Base-by-base conservation (phyloP, 1,140 invertebrate species). In the Armadillidium nasatum region DNA sequence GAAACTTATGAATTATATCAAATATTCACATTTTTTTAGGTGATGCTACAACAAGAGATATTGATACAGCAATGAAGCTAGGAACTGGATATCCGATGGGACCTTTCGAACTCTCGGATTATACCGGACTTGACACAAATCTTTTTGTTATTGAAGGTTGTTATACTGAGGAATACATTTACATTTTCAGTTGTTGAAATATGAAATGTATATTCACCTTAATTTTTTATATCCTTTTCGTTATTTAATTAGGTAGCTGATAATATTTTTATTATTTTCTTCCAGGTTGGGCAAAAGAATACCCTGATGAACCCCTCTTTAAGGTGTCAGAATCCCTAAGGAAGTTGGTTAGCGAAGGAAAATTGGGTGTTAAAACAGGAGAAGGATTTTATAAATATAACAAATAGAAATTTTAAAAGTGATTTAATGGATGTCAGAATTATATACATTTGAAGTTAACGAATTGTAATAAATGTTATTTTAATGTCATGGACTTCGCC, bases 341-440 rank as follows among this genome's bases (percentile, higher is more conserved):
- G 76, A 91, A 93, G 83, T 82, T 95, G 73, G 92, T 96, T 3
- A 82, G 85, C 11, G 90, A 94, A 83, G 92, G 92, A 44, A 95
- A 94, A 86, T 84, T 94, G 0, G 94, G 94, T 7, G 85, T 89
- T 2, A 96, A 96, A 84, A 85, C 89, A 69, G 94, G 94, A 0
- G 91, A 95, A 87, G 94, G 94, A 50, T 94, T 94, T 83, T 95
- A 95, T 83, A 90, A 90, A 80, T 93, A 95, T 84, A 83, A 85
- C 33, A 87, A 87, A 81, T 82, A 84, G 19, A 60, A 60, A 15
- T 3, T 3, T 1, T 33, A 33, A 33, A 33, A 33, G 6, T 33
- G 33, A 33, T 33, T 33, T 33, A 33, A 33, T 33, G 33, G 33
- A 33, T n/a, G n/a, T n/a, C n/a, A n/a, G n/a, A n/a, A n/a, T n/a